Evolutionary conservation across 2,888 invertebrate genomes (phyloP).

Genomic region (Xylota segnis): DNA sequence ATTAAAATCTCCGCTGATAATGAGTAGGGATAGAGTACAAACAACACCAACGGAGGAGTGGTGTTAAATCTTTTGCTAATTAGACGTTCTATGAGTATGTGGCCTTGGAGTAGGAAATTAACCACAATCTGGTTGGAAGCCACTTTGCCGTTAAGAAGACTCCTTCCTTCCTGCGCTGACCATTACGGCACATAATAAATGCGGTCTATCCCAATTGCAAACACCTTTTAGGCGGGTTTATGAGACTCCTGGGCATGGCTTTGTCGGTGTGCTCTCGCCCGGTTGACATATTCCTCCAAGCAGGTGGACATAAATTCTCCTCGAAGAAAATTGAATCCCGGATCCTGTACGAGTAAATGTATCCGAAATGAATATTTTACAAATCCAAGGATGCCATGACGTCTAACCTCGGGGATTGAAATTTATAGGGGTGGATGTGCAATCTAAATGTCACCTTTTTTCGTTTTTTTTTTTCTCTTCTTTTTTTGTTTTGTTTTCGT

Average conservation of each 20-base stretch:
- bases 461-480: slow-evolving; percentile 11
- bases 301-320: slow-evolving; percentile 70
- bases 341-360: slow-evolving; percentile 43
- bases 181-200: slow-evolving; percentile 68
- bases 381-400: slow-evolving; percentile 66
- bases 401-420: slow-evolving; percentile 65
- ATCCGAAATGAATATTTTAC: slow-evolving; percentile 73
- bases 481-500: slow-evolving; percentile 9
- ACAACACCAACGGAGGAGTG: slow-evolving; percentile 28
- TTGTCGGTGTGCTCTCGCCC: slow-evolving; percentile 37
- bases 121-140: slow-evolving; percentile 14
- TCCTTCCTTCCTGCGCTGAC: slow-evolving; percentile 20
- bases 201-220: slow-evolving; percentile 37
- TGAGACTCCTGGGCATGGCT: slow-evolving; percentile 41
- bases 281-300: slow-evolving; percentile 54
- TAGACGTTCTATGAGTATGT: slow-evolving; percentile 42
- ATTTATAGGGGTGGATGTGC: slow-evolving; percentile 73
- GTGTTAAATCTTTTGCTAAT: slow-evolving; percentile 57
- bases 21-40: slow-evolving; percentile 43
- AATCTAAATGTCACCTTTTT: slow-evolving; percentile 66
- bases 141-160: slow-evolving; percentile 16
- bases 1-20: slow-evolving; percentile 70
- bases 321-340: slow-evolving; percentile 71
- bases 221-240: slow-evolving; percentile 61
- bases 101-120: slow-evolving; percentile 22